phyloP scores from a whole-genome alignment of 2,113 vertebrate species.

The Phocoena sinus region DNA sequence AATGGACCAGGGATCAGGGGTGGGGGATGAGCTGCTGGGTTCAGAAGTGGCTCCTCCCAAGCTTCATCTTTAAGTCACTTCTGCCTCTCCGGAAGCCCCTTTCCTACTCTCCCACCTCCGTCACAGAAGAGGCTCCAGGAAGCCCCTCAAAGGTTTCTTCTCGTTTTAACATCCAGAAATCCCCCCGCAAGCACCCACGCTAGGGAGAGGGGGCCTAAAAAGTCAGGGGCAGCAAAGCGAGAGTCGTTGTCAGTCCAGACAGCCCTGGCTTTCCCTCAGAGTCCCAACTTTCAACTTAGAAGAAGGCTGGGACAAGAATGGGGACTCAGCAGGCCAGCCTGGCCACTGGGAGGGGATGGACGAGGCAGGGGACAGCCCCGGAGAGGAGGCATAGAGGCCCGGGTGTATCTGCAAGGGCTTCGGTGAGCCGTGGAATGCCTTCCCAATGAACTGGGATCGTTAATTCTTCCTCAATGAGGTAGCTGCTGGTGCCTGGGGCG shows the following conservation, averaged over 20 bases:
- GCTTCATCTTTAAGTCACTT: background rate
- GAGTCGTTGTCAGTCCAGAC: background rate
- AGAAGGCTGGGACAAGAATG: background rate
- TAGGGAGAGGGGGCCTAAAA: background rate
- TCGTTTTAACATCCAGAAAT: background rate
- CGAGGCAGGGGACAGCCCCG: background rate
- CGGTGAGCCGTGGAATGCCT: conserved; percentile 68
- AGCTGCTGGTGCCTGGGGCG: conserved; percentile 38
- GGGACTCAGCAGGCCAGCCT: background rate
- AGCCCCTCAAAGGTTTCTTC: background rate
- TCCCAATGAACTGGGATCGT: conserved; percentile 52
- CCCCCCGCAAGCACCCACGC: background rate
- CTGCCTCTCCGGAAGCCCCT: background rate
- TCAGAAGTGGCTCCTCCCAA: background rate
- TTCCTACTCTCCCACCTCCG: background rate
- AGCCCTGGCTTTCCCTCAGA: background rate
- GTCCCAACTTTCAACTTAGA: background rate
- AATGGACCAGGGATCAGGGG: background rate
- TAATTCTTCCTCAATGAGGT: conserved; percentile 75
- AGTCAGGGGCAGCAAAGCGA: background rate
- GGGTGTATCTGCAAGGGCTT: conserved; percentile 41
- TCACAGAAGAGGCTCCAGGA: background rate
- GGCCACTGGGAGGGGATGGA: background rate
- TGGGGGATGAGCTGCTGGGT: background rate
- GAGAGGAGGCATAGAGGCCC: background rate